Evolutionary conservation across 2,888 invertebrate genomes (phyloP), one percentile per base, ranked within the genome.

Genomic region (Omphaloscelis lunosa): DNA sequence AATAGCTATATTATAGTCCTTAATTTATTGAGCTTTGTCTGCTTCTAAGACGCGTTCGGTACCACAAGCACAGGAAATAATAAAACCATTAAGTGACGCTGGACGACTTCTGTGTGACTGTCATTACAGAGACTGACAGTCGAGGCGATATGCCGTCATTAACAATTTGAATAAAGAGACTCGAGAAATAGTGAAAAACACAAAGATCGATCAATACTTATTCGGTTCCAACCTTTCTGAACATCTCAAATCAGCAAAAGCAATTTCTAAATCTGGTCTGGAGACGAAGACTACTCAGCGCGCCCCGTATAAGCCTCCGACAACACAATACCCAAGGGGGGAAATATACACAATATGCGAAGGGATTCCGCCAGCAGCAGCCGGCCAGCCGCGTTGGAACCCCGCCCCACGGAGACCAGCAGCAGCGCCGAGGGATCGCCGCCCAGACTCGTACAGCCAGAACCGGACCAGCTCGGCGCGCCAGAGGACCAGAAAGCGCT

Each of bases 181-280:
- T 11, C 34, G 34, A 34, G 58, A 58, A 58, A 58, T 58, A 15
- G 27, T 58, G 58, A 58, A 58, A 27, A 58, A 58, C 27, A 58
- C 58, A 27, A 27, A 58, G 15, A 15, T 58, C 27, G 41, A 41
- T 34, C 34, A 34, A 34, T 41, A 41, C 41, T 41, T 41, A 41
- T 41, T 41, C 41, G 41, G 41, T 41, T 8, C 7, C 58, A 58
- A 58, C 7, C 58, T 58, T 58, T 58, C 58, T 58, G 27, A 58
- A 58, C 58, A 58, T 58, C 58, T 58, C 58, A 58, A 58, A 58
- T 58, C 58, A 2, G 58, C 58, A 58, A 58, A 58, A 58, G 58
- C 58, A 58, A 58, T 58, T 58, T 27, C 27, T 15, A 3, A 58
- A 58, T 41, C 41, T 11, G 41, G 41, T 41, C 11, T 41, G 41